Conservation (phyloP, 1,140 invertebrate species). For the Asobara japonica region DNA sequence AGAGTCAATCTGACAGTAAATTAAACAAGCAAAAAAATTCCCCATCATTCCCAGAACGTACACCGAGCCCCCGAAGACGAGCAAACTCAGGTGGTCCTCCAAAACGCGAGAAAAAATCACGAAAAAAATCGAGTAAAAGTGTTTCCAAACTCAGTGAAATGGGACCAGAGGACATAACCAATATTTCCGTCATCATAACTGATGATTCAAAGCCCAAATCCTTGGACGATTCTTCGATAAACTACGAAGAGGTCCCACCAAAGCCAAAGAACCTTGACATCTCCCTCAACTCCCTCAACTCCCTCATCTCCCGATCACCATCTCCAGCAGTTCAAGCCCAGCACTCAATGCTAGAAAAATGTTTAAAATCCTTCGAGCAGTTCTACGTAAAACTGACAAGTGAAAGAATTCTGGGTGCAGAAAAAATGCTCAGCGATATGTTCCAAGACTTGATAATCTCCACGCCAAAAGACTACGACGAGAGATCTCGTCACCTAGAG, state of each 20-base stretch:
- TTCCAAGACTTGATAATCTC: slow-evolving; percentile 57
- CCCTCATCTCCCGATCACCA: slow-evolving; percentile 18
- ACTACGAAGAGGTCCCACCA: background rate
- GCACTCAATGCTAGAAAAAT: slow-evolving; percentile 70
- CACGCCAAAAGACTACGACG: slow-evolving; percentile 55
- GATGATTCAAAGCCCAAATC: slow-evolving; percentile 40
- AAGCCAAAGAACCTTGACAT: background rate
- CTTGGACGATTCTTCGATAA: slow-evolving; percentile 27
- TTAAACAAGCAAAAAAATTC: slow-evolving; percentile 66
- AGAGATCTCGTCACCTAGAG: slow-evolving; percentile 64
- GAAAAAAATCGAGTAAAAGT: slow-evolving; percentile 60
- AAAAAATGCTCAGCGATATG: slow-evolving; percentile 57
- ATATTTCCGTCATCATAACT: slow-evolving; percentile 55
- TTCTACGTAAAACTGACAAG: slow-evolving; percentile 73
- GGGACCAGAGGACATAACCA: slow-evolving; percentile 46
- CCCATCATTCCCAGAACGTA: slow-evolving; percentile 48
- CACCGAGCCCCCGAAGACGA: slow-evolving; percentile 57
- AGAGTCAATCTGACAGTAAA: slow-evolving; percentile 75
- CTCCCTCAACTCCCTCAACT: background rate
- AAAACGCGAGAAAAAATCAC: slow-evolving; percentile 62
- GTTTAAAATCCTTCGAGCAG: slow-evolving; percentile 74
- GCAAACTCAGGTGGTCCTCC: slow-evolving; percentile 59
- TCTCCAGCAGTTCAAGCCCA: slow-evolving; percentile 57
- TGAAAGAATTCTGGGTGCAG: slow-evolving; percentile 59
- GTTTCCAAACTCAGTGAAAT: slow-evolving; percentile 58